Base-by-base conservation (phyloP, 2,888 invertebrate genomes). In the Hypomecis punctinalis region DNA sequence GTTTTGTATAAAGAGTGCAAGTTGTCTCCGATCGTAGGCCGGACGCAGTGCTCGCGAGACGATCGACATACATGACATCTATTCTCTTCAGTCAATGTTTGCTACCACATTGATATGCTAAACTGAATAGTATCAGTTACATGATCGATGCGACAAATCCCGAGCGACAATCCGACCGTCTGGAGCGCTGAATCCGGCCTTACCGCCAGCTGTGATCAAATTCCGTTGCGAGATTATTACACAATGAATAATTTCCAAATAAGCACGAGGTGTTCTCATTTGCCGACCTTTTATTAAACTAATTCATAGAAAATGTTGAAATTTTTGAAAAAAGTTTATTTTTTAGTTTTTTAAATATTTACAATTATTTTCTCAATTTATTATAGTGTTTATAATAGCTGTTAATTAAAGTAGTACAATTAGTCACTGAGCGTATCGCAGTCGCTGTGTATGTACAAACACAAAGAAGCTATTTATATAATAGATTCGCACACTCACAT, bases 321-420 rank as follows among this genome's bases (percentile, higher is more conserved):
- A 67, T 70, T 77, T 52, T 84, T 85, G 81, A 73, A 76, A 77
- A 76, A 76, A 66, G 66, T 66, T 76, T 77, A 68, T 71, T 75
- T 76, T 80, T 77, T 73, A 73, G 67, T 81, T 78, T 79, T 83
- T 52, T 45, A 81, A 75, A 74, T 69, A 63, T 67, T 77, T 77
- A 67, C 43, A 35, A 47, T 56, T 56, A 47, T 47, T 76, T 78
- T 77, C 46, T 42, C 46, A 71, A 40, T 52, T 70, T 72, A 61
- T 71, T 68, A 72, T 70, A 68, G 58, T 51, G 62, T 68, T n/a
- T 69, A 63, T 52, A 66, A 81, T 85, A 84, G 81, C 76, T 78
- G 79, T 77, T 81, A 81, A 79, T 78, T 78, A 76, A 74, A 76
- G 78, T 84, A 82, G 85, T 82, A 81, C 83, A 79, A 84, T 80